Conservation (phyloP, 2,797 vertebrate species). For the Gambusia yucatana region DNA sequence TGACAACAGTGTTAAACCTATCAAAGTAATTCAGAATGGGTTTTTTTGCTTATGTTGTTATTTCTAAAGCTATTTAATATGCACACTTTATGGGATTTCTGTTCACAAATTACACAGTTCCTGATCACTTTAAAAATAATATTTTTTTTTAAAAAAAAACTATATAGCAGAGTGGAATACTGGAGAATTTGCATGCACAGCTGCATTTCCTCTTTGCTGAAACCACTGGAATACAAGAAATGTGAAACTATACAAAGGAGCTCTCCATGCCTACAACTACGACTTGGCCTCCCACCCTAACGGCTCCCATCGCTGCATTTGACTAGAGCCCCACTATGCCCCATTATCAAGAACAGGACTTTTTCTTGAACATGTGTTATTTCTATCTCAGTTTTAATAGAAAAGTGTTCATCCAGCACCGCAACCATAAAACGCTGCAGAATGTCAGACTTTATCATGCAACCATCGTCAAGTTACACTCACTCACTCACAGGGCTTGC, state of each 20-base stretch:
- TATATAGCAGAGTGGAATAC: slow-evolving; percentile 2
- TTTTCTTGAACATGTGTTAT: slow-evolving; percentile 75
- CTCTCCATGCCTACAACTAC: slow-evolving; percentile 57
- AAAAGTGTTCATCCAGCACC: slow-evolving; percentile 76
- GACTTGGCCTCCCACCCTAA: slow-evolving; percentile 57
- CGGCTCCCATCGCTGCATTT: slow-evolving; percentile 58
- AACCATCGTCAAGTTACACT: slow-evolving; percentile 66
- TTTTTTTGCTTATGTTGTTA: no score
- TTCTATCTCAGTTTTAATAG: slow-evolving; percentile 78
- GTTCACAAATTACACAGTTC: background rate
- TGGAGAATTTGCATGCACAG: slow-evolving; percentile 13
- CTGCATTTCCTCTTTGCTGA: slow-evolving; percentile 21
- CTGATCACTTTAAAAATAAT: background rate
- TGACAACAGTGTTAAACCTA: background rate
- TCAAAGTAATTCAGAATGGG: background rate
- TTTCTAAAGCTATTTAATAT: background rate
- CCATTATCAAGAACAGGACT: slow-evolving; percentile 66
- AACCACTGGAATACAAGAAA: slow-evolving; percentile 38
- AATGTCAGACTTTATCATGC: slow-evolving; percentile 74
- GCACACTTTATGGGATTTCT: background rate
- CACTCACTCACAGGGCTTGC: slow-evolving; percentile 51
- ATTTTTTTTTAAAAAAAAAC: no score
- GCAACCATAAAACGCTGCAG: slow-evolving; percentile 71
- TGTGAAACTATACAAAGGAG: slow-evolving; percentile 51
- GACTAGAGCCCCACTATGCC: slow-evolving; percentile 59